Evolutionary conservation across 2,113 vertebrate genomes (phyloP), one percentile per base, ranked within the genome.

Genomic region (Scolopax mira): DNA sequence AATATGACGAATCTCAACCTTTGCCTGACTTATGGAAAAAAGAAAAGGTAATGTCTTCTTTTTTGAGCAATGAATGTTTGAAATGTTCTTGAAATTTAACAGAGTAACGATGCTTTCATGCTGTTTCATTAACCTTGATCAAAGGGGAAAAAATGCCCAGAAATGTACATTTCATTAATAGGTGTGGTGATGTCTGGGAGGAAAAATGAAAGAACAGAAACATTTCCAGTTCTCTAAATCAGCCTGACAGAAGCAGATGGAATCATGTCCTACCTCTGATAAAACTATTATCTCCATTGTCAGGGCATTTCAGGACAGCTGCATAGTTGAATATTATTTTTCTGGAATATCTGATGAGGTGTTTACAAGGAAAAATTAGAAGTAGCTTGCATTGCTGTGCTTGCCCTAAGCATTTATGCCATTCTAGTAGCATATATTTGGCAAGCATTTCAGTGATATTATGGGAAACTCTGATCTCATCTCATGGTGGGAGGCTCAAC

Each of bases 181-280:
- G 90, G 91, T 77, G 93, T 92, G 92, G 93, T 95, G 13, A 74
- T 60, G 39, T 88, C 71, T 57, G 88, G 21, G 25, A 79, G 61
- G 77, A 93, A 85, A 96, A 95, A 89, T 35, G n/a, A 69, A 95
- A 93, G 78, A 88, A 79, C 15, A 84, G 88, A 88, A 94, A 61
- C 33, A 77, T 90, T 95, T 95, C 74, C 94, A 94, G 79, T 65
- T 93, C 73, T 88, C n/a, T 85, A 96, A 96, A 93, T 93, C 39
- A 67, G 16, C 35, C 70, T 73, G 57, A 81, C 71, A 95, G 79
- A 88, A 82, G 80, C 71, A 92, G 85, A 84, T 93, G 83, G 71
- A 94, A 85, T 11, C 13, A 10, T 25, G 22, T 82, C 46, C 67
- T 88, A 46, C 35, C 83, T 91, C 94, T 97, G 94, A 97, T 96